Evolutionary conservation across 2,797 vertebrate genomes (phyloP).

Genomic region (Platyrinchus mystaceus): DNA sequence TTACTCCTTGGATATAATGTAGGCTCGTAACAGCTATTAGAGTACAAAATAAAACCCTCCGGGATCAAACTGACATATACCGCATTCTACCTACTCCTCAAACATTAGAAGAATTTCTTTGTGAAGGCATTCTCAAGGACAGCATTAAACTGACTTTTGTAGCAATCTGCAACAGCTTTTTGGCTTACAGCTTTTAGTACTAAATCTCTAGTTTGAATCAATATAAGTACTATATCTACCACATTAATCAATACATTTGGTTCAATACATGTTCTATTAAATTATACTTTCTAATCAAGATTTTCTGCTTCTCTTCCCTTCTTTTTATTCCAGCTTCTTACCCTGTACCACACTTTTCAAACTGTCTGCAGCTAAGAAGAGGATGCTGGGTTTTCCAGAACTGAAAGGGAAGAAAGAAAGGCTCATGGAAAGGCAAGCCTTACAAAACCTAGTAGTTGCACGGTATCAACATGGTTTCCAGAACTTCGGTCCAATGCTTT

Average conservation of each 20-base stretch:
- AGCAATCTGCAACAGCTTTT: conserved; percentile 85
- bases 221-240: conserved; percentile 84
- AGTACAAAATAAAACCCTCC: conserved; percentile 97
- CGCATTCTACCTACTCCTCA: conserved; percentile 96
- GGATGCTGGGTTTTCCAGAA: conserved; percentile 17
- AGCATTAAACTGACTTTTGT: conserved; percentile 95
- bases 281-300: conserved; percentile 88
- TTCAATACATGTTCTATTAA: conserved; percentile 84
- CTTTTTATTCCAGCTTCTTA: conserved; percentile 66
- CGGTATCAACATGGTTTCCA: background rate
- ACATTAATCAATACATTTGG: conserved; percentile 85
- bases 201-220: conserved; percentile 83
- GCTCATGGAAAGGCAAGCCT: background rate
- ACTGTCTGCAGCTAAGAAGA: conserved; percentile 37
- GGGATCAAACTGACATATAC: conserved; percentile 96
- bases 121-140: conserved; percentile 98
- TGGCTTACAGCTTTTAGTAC: conserved; percentile 82
- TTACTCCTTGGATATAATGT: conserved; percentile 99
- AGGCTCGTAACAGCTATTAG: conserved; percentile 99
- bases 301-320: conserved; percentile 74
- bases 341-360: conserved; percentile 55
- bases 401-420: background rate
- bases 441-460: conserved; percentile 11
- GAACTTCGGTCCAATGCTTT: background rate
- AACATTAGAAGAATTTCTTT: conserved; percentile 98